phyloP scores from a whole-genome alignment of 2,113 vertebrate species.

The Oxyruncus cristatus region DNA sequence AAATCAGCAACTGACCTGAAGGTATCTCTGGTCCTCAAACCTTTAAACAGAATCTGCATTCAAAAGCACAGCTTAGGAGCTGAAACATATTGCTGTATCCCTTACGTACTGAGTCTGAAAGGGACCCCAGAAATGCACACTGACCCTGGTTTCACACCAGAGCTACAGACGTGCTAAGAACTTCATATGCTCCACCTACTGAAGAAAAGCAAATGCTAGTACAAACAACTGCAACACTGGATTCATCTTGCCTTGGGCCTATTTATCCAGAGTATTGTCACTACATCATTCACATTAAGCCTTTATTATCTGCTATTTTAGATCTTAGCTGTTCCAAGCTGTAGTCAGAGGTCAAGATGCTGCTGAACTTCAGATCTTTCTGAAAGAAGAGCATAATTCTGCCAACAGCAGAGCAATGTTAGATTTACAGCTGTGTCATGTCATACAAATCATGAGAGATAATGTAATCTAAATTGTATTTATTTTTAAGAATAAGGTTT shows the following conservation, averaged over 20 bases:
- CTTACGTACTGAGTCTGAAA: neutral
- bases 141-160: neutral
- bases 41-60: neutral
- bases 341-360: slow-evolving; percentile 25
- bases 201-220: neutral
- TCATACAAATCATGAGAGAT: neutral
- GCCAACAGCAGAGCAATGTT: neutral
- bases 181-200: neutral
- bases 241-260: slow-evolving; percentile 10
- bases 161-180: neutral
- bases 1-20: neutral
- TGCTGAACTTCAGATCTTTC: slow-evolving; percentile 30
- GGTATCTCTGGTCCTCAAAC: neutral
- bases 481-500: neutral
- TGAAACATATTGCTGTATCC: neutral
- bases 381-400: neutral
- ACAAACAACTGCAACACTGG: neutral
- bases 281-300: neutral
- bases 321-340: neutral
- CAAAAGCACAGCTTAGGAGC: neutral
- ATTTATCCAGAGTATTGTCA: slow-evolving; percentile 3
- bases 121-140: neutral
- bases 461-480: neutral
- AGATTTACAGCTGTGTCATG: neutral
- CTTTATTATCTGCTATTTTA: neutral